Percentiles rank a stretch among this genome's conserved stretches.
Evolutionary conservation across 2,113 vertebrate species (phyloP).

Genomic region (Perognathus longimembris): DNA sequence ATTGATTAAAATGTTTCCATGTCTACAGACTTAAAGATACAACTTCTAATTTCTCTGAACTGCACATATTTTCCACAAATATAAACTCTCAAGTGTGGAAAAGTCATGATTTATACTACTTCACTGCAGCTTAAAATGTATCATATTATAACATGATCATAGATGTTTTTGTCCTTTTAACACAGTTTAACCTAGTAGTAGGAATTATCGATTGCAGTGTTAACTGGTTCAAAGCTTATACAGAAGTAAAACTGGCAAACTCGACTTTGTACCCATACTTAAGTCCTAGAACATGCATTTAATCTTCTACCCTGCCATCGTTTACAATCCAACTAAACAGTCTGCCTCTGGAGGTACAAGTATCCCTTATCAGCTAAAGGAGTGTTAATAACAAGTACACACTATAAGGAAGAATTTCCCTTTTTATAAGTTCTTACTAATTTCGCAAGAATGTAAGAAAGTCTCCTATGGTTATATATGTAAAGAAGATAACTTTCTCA

Average conservation of each 20-base stretch:
- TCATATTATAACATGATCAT: background rate
- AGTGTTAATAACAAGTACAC: background rate
- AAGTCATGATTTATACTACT: background rate
- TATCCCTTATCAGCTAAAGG: background rate
- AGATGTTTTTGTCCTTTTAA: conserved; percentile 6
- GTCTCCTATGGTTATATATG: background rate
- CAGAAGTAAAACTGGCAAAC: background rate
- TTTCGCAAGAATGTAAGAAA: background rate
- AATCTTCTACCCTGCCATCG: background rate
- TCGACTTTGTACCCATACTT: background rate
- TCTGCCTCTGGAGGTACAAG: background rate
- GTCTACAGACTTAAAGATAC: conserved; percentile 3
- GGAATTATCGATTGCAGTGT: background rate
- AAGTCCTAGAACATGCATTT: background rate
- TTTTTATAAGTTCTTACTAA: background rate
- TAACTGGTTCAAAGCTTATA: background rate
- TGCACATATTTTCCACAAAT: background rate
- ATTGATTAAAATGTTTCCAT: background rate
- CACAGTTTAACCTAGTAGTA: background rate
- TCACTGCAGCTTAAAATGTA: background rate
- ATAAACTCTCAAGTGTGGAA: background rate
- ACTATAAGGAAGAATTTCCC: background rate
- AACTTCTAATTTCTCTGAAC: conserved; percentile 11
- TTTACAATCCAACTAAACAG: conserved; percentile 41
- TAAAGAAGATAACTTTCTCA: background rate